Conservation (phyloP, 2,888 invertebrate genomes). For the Hoplodrina ambigua region DNA sequence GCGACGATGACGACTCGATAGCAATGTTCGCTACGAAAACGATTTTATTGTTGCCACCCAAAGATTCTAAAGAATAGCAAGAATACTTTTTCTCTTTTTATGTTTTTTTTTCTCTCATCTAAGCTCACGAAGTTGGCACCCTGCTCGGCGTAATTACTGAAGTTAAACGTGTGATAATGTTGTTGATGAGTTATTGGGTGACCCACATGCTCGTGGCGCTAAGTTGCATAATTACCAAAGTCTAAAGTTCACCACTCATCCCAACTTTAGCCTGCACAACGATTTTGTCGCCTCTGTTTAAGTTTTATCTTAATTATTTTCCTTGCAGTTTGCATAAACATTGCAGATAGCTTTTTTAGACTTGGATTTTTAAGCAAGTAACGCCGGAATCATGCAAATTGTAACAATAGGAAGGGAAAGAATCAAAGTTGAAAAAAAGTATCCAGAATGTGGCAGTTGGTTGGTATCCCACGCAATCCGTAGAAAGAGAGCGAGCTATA, state of each 20-base stretch:
- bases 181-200: slow-evolving; percentile 54
- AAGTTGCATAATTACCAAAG: slow-evolving; percentile 53
- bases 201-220: slow-evolving; percentile 47
- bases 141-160: slow-evolving; percentile 32
- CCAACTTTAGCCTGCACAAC: slow-evolving; percentile 30
- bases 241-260: slow-evolving; percentile 44
- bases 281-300: slow-evolving; percentile 21
- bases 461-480: slow-evolving; percentile 36
- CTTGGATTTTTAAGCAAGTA: slow-evolving; percentile 13
- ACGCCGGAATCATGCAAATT: not conserved
- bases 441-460: slow-evolving; percentile 29
- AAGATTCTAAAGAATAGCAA: not conserved
- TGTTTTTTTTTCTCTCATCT: slow-evolving; percentile 3
- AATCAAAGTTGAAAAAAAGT: slow-evolving; percentile 10
- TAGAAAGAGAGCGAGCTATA: slow-evolving; percentile 12
- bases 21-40: not conserved
- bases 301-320: slow-evolving; percentile 30
- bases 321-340: slow-evolving; percentile 1
- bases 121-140: slow-evolving; percentile 24
- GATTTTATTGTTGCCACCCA: not conserved
- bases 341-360: slow-evolving; percentile 3
- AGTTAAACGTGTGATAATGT: slow-evolving; percentile 47
- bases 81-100: not conserved
- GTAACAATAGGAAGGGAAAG: not conserved
- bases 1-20: not conserved